A percentile compares a stretch with the other conserved stretches of the same genome.
These are phyloP conservation scores for Lycocorax pyrrhopterus DNA, from an alignment of 2,113 vertebrate species.

Conservation along the genomic window DNA sequence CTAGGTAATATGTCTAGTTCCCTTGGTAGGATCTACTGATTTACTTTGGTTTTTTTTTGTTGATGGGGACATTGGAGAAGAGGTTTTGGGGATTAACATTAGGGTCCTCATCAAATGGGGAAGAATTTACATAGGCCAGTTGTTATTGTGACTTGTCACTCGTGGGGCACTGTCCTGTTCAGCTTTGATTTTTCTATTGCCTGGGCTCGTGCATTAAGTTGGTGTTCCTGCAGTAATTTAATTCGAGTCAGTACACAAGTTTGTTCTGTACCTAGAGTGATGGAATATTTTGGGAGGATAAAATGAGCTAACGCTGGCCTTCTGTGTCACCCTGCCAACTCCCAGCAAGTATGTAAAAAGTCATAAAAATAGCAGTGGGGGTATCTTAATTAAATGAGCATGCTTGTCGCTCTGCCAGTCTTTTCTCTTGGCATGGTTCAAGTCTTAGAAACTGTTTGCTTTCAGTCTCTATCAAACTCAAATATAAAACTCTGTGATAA, in stretches of 20 bases:
- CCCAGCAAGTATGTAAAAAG: conserved; percentile 36
- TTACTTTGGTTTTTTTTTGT: not conserved
- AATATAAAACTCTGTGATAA: conserved; percentile 1
- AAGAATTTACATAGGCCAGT: not conserved
- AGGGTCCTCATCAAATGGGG: not conserved
- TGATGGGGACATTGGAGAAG: not conserved
- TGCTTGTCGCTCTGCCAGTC: not conserved
- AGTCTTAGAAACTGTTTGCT: not conserved
- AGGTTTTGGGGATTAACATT: not conserved
- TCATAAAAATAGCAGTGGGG: conserved; percentile 17
- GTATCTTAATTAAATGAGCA: conserved; percentile 25
- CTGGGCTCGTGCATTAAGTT: not conserved
- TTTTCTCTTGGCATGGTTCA: not conserved
- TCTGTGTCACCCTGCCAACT: conserved; percentile 4
- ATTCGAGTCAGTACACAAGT: not conserved
- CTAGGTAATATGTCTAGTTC: not conserved
- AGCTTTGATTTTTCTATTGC: not conserved
- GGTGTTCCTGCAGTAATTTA: not conserved
- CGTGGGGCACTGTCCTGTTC: not conserved
- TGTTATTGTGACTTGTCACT: not conserved
- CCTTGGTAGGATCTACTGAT: not conserved
- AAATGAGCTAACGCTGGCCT: not conserved
- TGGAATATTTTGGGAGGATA: not conserved
- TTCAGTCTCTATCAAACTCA: conserved; percentile 29
- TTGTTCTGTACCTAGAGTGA: not conserved